These are phyloP conservation scores for Xestia xanthographa DNA, from an alignment of 2,888 invertebrate species.

Conservation along the genomic window DNA sequence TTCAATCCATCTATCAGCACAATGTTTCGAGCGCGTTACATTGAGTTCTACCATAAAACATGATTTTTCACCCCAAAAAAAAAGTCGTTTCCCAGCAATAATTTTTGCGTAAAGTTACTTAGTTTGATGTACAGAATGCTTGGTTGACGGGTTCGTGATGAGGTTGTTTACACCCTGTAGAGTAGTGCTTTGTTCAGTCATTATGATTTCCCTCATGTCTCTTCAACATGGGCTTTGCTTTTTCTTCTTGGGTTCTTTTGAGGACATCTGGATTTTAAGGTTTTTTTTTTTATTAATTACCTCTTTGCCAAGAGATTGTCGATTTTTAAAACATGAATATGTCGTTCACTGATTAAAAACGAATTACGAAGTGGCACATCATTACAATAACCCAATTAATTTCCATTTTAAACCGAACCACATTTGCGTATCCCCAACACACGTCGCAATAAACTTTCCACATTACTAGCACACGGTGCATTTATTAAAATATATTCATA, in stretches of 20 bases:
- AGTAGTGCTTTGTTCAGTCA: constrained; percentile 1
- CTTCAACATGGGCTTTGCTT: not conserved
- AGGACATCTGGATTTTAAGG: not conserved
- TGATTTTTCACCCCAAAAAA: no score
- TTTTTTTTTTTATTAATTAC: not conserved
- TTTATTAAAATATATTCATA: constrained; percentile 69
- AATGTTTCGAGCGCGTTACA: no score
- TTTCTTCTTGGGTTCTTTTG: not conserved
- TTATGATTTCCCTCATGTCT: not conserved
- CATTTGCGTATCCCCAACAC: constrained; percentile 19
- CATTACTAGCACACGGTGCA: constrained; percentile 64
- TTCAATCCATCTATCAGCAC: no score
- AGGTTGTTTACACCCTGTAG: no score
- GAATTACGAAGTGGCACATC: not conserved
- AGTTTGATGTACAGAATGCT: no score
- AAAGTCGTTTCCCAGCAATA: no score
- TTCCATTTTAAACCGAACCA: constrained; percentile 2
- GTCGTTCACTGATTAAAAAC: not conserved
- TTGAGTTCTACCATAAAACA: no score
- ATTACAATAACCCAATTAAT: constrained; percentile 11
- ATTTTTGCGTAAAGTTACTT: no score
- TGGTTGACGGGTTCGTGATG: no score
- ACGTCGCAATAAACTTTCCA: constrained; percentile 56
- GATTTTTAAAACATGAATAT: not conserved
- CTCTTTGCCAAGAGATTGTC: not conserved